Conservation (phyloP, 2,888 invertebrate species). For the Nomada flava region DNA sequence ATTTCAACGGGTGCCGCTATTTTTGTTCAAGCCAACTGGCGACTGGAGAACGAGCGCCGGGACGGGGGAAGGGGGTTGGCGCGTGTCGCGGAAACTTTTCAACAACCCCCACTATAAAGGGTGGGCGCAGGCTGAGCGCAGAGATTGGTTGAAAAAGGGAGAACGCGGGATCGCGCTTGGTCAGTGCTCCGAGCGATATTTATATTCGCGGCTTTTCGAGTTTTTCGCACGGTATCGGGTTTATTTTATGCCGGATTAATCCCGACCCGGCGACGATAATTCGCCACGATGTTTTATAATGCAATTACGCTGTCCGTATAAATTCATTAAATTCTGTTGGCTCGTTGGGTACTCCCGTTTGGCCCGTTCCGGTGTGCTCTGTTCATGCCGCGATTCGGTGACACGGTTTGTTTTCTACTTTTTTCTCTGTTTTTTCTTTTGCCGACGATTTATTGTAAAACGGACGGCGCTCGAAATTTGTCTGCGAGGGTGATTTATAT, state of each 20-base stretch:
- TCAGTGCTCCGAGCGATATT: constrained; percentile 43
- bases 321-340: constrained; percentile 42
- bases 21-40: constrained; percentile 44
- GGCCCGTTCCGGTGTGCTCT: too few species aligned
- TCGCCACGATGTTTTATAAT: constrained; percentile 44
- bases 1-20: constrained; percentile 66
- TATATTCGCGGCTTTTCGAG: constrained; percentile 38
- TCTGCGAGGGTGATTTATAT: too few species aligned
- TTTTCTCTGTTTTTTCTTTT: too few species aligned
- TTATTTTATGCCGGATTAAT: constrained; percentile 58
- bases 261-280: constrained; percentile 38
- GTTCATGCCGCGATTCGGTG: too few species aligned
- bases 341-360: too few species aligned
- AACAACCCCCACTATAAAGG: not conserved
- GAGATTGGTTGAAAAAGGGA: not conserved
- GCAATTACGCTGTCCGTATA: constrained; percentile 43
- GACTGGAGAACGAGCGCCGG: not conserved
- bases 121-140: not conserved
- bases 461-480: too few species aligned
- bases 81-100: constrained; percentile 41
- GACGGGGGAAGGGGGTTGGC: constrained; percentile 13
- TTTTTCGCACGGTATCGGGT: constrained; percentile 48
- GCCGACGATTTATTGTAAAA: too few species aligned
- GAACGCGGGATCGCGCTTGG: constrained; percentile 16
- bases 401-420: too few species aligned